These are phyloP conservation scores for Papilio machaon DNA, from an alignment of 1,140 invertebrate genomes.

Conservation along the genomic window DNA sequence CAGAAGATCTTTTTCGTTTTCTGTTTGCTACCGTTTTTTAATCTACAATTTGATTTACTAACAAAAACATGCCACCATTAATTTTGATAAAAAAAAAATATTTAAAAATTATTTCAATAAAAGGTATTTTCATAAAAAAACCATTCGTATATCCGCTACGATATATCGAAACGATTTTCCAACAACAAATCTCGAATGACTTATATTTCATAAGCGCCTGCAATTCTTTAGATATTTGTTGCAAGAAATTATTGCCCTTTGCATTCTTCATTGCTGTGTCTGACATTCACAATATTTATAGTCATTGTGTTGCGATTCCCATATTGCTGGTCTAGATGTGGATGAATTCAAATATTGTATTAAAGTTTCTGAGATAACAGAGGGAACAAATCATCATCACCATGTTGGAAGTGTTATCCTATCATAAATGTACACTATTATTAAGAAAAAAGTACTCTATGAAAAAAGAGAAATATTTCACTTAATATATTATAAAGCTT, in stretches of 20 bases:
- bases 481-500: too few relatives aligned
- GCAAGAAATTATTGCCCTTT: constrained; percentile 20
- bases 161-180: constrained; percentile 11
- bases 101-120: too few relatives aligned
- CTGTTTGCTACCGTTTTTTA: too few relatives aligned
- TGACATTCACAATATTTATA: constrained; percentile 19
- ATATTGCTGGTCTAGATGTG: not conserved
- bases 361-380: not conserved
- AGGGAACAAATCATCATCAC: too few relatives aligned
- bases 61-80: not conserved
- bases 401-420: too few relatives aligned
- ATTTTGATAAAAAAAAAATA: too few relatives aligned
- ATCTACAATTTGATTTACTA: not conserved
- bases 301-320: not conserved
- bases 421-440: too few relatives aligned
- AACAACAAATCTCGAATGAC: constrained; percentile 21
- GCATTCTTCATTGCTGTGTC: not conserved
- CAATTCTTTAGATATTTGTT: constrained; percentile 32
- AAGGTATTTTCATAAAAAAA: not conserved
- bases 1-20: not conserved
- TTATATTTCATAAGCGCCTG: constrained; percentile 28
- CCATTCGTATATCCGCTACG: not conserved
- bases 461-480: too few relatives aligned
- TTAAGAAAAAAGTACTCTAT: too few relatives aligned
- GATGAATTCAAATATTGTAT: not conserved